Evolutionary conservation across 2,797 vertebrate species (phyloP).

Genomic region (Xiphorhynchus erythropygius): DNA sequence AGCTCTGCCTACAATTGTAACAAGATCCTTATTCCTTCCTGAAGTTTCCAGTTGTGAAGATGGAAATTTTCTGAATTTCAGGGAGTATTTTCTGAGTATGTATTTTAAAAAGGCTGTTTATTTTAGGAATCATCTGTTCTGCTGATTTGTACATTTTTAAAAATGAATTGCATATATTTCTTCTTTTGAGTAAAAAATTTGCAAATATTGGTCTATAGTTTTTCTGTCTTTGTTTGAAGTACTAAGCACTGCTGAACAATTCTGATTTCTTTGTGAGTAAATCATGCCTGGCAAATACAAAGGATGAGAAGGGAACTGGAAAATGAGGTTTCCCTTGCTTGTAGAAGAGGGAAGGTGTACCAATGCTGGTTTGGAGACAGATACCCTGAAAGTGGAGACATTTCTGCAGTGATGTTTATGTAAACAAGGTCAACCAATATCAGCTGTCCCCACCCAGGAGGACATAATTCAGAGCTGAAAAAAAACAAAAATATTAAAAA

Average conservation of each 20-base stretch:
- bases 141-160: background rate
- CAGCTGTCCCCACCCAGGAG: fast-evolving
- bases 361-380: background rate
- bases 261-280: background rate
- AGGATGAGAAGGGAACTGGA: background rate
- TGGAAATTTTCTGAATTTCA: background rate
- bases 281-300: background rate
- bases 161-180: background rate
- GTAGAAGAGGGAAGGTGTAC: background rate
- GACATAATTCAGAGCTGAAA: background rate
- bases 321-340: background rate
- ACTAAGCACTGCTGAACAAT: background rate
- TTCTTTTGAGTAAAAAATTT: background rate
- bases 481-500: background rate
- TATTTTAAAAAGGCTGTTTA: background rate
- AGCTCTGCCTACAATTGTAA: constrained; percentile 6
- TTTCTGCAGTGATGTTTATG: background rate
- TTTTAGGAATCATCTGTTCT: background rate
- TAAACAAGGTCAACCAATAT: background rate
- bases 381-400: background rate
- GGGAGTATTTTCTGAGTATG: background rate
- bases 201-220: fast-evolving
- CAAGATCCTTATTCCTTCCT: background rate
- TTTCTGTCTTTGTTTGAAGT: background rate
- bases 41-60: background rate